phyloP scores from a whole-genome alignment of 2,888 invertebrate genomes.

The Ichneumoninae sp. region DNA sequence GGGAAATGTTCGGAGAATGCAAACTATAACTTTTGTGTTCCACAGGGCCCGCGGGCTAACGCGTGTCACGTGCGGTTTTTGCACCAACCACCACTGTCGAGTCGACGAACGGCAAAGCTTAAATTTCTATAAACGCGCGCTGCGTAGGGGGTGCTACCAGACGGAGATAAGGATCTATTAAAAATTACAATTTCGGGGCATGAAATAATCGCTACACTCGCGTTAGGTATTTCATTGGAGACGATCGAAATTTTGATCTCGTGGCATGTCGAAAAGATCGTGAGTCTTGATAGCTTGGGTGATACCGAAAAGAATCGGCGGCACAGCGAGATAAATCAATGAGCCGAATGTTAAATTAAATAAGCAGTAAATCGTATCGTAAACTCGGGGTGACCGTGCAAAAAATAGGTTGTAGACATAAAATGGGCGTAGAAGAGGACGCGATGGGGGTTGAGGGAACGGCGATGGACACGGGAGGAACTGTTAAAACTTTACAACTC shows the following conservation, averaged over 20 bases:
- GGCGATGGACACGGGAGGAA: conserved; percentile 50
- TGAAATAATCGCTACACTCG: background rate
- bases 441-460: conserved; percentile 31
- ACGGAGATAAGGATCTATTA: background rate
- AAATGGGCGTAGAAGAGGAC: conserved; percentile 60
- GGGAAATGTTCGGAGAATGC: conserved; percentile 55
- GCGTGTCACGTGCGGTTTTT: conserved; percentile 56
- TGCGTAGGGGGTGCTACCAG: background rate
- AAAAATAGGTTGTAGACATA: conserved; percentile 72
- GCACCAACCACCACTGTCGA: conserved; percentile 29
- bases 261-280: background rate
- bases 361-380: conserved; percentile 78
- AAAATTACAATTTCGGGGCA: background rate
- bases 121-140: background rate
- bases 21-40: conserved; percentile 50
- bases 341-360: conserved; percentile 73
- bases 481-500: conserved; percentile 77
- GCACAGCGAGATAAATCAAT: conserved; percentile 71
- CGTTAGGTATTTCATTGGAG: background rate
- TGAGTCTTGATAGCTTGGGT: conserved; percentile 3
- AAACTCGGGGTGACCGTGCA: conserved; percentile 67
- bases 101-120: conserved; percentile 4
- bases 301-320: conserved; percentile 52
- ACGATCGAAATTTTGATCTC: background rate
- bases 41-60: conserved; percentile 34